Conservation (phyloP, 1,140 invertebrate species). For the Pseudomyrmex flavicornis region DNA sequence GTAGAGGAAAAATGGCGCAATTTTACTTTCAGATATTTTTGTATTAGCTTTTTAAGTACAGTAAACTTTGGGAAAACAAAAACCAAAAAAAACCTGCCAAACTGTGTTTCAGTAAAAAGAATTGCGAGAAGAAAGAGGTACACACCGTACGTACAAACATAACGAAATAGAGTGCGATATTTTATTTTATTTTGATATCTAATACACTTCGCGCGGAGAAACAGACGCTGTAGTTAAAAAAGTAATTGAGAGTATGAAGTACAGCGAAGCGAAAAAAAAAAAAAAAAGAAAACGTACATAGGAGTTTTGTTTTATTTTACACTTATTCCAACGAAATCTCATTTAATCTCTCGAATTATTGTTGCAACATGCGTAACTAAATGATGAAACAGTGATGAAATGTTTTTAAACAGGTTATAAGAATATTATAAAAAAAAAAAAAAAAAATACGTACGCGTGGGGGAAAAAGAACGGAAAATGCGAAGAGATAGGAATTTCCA, state of each 20-base stretch:
- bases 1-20: neutral
- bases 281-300: no score
- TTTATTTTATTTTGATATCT: no score
- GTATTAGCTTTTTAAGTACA: constrained; percentile 7
- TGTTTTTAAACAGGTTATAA: constrained; percentile 11
- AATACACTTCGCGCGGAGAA: no score
- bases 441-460: neutral
- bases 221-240: no score
- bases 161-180: no score
- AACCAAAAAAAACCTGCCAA: neutral
- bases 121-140: neutral
- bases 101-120: neutral
- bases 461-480: constrained; percentile 6
- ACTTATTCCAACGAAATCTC: no score
- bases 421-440: no score
- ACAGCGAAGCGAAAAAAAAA: no score
- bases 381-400: neutral
- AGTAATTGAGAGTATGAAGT: no score
- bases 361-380: neutral
- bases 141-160: neutral
- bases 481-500: constrained; percentile 20
- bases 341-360: no score
- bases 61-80: constrained; percentile 10
- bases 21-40: constrained; percentile 23
- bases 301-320: no score